These are phyloP conservation scores for Therioaphis trifolii DNA, from an alignment of 2,888 invertebrate species.

Conservation along the genomic window DNA sequence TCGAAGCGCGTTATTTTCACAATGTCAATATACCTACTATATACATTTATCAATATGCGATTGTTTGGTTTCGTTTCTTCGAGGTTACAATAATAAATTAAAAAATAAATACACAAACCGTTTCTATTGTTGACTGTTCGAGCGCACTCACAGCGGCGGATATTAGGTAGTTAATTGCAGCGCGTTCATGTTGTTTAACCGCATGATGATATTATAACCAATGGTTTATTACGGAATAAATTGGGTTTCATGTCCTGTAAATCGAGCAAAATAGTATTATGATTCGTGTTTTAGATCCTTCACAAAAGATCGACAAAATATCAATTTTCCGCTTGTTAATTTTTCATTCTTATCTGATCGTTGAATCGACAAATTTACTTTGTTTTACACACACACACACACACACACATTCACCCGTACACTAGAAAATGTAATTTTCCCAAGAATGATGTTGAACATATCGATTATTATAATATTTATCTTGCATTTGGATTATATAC, in stretches of 20 bases:
- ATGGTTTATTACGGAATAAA: constrained; percentile 35
- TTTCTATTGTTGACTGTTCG: constrained; percentile 51
- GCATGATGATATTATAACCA: background rate
- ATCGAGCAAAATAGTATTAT: constrained; percentile 31
- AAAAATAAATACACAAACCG: constrained; percentile 3
- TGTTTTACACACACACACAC: background rate
- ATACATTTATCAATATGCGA: background rate
- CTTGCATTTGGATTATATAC: no score
- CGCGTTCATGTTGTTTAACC: background rate
- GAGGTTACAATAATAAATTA: constrained; percentile 24
- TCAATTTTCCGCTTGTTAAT: constrained; percentile 59
- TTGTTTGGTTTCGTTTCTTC: constrained; percentile 4
- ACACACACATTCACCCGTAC: no score
- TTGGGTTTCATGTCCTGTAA: constrained; percentile 48
- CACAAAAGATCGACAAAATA: constrained; percentile 26
- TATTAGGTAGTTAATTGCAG: constrained; percentile 45
- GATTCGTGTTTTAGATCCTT: constrained; percentile 35
- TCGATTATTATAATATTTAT: no score
- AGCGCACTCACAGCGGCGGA: constrained; percentile 17
- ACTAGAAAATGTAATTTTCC: background rate
- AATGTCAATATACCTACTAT: background rate
- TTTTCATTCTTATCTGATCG: constrained; percentile 48
- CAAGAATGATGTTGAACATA: no score
- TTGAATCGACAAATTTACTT: background rate
- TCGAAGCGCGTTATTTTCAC: background rate